Evolutionary conservation across 1,140 invertebrate species (phyloP), one percentile per base, ranked within the genome.

Genomic region (Holotrichia oblita): DNA sequence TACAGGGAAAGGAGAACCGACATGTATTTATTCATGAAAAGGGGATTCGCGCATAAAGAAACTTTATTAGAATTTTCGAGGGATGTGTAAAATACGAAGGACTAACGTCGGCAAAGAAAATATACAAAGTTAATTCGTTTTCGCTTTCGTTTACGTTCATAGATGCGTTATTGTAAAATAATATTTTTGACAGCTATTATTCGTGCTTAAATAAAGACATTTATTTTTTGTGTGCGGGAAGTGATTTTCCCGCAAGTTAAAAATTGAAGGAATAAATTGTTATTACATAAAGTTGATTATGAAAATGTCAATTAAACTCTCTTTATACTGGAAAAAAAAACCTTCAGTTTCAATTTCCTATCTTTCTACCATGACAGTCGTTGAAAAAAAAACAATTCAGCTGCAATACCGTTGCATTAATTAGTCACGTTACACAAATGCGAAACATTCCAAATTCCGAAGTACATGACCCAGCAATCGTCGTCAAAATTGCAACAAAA

Each of bases 1-100:
- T 27, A 27, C 61, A 64, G 61, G 22, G 61, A n/a, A n/a, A n/a
- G n/a, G n/a, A n/a, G 55, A 27, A 64, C 17, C 61, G 61, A 48
- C 61, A 64, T 64, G 61, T 64, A 64, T 64, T 64, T 64, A 64
- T 64, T 64, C 61, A 64, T 64, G 61, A 64, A 64, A 64, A 24
- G 61, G 61, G 61, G 61, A 64, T 64, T 64, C 61, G 10, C 61
- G 61, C 61, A 64, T 64, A 64, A 64, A 64, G 61, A 64, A 64
- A 64, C 9, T 64, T 64, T 64, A 64, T 64, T 64, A 64, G 61
- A 64, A 64, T 64, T 64, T 27, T 14, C 61, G 61, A 64, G 61
- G 24, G 61, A 6, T 20, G 3, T 10, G 61, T 20, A 64, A 27
- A 64, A 64, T 3, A 10, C 61, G 61, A 27, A 64, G 61, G 9